Percentiles rank a stretch among this genome's conserved stretches.
Conservation (phyloP, 2,888 invertebrate species). For the Rapana venosa region DNA sequence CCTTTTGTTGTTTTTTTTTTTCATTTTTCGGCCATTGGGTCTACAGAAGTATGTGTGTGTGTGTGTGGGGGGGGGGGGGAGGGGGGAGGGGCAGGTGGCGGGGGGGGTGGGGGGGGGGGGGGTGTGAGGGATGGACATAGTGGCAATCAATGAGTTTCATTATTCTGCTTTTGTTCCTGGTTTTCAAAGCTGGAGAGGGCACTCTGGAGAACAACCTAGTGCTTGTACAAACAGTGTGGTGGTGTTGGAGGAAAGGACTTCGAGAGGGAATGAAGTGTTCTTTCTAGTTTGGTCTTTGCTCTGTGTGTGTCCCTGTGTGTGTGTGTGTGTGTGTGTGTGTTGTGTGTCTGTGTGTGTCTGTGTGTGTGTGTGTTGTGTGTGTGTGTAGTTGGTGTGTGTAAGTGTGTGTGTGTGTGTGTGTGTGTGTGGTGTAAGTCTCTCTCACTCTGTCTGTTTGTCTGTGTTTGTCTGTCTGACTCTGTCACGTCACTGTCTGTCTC, state of each 20-base stretch:
- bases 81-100: neutral
- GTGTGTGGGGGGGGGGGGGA: no score
- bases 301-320: neutral
- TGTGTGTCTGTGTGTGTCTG: neutral
- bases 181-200: neutral
- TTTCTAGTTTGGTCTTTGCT: neutral
- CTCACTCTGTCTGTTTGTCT: no score
- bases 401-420: neutral
- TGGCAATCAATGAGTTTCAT: constrained; percentile 35
- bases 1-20: no score
- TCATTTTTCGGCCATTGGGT: no score
- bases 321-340: neutral
- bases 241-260: neutral
- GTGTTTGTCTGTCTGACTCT: neutral
- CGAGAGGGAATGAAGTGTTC: neutral
- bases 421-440: no score
- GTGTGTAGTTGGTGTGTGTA: no score
- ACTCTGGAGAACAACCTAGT: neutral
- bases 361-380: neutral
- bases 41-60: no score
- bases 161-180: constrained; percentile 17
- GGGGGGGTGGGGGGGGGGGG: no score
- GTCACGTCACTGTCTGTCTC: neutral
- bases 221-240: constrained; percentile 13
- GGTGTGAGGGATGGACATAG: no score